Evolutionary conservation across 2,797 vertebrate species (phyloP).

Genomic region (Pangasius djambal): DNA sequence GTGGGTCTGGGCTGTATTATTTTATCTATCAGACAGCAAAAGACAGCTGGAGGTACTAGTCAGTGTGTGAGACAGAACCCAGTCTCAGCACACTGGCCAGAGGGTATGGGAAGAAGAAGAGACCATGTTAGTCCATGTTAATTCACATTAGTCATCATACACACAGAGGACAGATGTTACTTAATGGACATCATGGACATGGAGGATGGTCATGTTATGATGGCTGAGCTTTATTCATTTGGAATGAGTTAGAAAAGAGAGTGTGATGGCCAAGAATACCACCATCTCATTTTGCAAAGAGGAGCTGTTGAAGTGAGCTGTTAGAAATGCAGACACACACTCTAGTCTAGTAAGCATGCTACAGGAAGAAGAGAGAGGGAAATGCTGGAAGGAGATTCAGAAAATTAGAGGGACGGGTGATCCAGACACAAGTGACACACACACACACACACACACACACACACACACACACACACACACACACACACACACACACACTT

Average conservation of each 20-base stretch:
- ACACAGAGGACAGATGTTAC: constrained; percentile 53
- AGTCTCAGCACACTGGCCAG: constrained; percentile 29
- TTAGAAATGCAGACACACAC: constrained; percentile 54
- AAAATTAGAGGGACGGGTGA: constrained; percentile 17
- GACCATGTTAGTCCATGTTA: constrained; percentile 44
- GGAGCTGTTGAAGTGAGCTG: constrained; percentile 38
- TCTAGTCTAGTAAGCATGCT: constrained; percentile 57
- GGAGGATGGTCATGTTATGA: constrained; percentile 80
- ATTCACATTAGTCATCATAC: constrained; percentile 55
- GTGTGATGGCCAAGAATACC: constrained; percentile 34
- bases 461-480: neutral
- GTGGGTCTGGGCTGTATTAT: neutral
- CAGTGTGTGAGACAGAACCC: constrained; percentile 28
- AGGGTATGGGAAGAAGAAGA: constrained; percentile 41
- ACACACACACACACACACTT: neutral
- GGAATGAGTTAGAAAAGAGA: constrained; percentile 33
- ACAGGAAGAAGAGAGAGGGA: constrained; percentile 13
- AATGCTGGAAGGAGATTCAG: constrained; percentile 27
- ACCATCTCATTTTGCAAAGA: neutral
- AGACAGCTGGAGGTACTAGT: neutral
- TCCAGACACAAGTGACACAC: neutral
- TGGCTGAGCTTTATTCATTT: constrained; percentile 62
- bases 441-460: neutral
- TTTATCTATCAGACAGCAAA: neutral
- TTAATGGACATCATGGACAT: constrained; percentile 72